Percentiles rank a stretch among this genome's conserved stretches.
phyloP scores from a whole-genome alignment of 2,888 invertebrate genomes.

The Caenorhabditis doughertyi region DNA sequence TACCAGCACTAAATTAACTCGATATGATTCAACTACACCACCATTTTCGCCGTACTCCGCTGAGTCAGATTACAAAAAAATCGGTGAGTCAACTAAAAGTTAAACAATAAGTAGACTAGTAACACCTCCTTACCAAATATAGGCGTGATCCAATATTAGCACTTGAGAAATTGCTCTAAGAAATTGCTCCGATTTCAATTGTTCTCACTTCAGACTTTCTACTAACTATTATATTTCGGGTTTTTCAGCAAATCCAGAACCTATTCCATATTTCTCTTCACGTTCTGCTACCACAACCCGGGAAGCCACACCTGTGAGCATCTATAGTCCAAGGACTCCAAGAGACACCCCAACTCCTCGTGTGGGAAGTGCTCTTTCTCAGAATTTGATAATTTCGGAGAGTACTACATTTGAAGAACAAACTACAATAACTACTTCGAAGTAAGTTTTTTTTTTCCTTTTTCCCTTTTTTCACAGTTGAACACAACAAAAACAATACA shows the following conservation, averaged over 20 bases:
- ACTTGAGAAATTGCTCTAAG: too few species aligned
- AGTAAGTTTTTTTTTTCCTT: constrained; percentile 16
- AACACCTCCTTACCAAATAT: constrained; percentile 48
- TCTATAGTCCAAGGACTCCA: constrained; percentile 17
- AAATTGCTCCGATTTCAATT: background rate
- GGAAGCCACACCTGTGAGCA: constrained; percentile 8
- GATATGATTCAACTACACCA: constrained; percentile 16
- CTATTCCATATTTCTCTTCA: constrained; percentile 56
- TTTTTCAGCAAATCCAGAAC: constrained; percentile 39
- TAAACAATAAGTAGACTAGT: constrained; percentile 50
- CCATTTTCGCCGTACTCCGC: constrained; percentile 10
- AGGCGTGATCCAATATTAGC: background rate
- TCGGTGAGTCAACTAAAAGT: constrained; percentile 29
- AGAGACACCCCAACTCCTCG: constrained; percentile 29
- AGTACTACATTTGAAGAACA: constrained; percentile 66
- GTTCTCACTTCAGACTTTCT: constrained; percentile 15
- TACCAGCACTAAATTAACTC: constrained; percentile 32
- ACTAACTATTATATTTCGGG: background rate
- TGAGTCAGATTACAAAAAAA: constrained; percentile 36
- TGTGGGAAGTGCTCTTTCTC: constrained; percentile 38
- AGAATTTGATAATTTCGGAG: constrained; percentile 60
- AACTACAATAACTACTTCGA: constrained; percentile 59
- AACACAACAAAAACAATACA: background rate
- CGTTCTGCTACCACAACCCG: constrained; percentile 42
- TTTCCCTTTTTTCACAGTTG: constrained; percentile 19